Base-by-base conservation (phyloP, 2,888 invertebrate species). In the Hemithea aestivaria region DNA sequence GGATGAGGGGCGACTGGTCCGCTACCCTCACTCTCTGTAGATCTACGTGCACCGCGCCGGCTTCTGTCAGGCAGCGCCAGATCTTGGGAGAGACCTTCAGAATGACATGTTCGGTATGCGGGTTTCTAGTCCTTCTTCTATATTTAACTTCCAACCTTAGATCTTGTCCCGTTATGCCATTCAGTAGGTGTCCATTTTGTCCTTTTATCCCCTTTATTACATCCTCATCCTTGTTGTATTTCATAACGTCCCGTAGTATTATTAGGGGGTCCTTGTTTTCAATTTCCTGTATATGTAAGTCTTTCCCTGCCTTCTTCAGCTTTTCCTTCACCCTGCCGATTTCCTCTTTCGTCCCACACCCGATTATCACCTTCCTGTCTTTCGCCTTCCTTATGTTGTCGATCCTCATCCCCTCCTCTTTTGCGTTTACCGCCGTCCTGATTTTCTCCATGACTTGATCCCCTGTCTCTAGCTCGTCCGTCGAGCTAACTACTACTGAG, bases 1-100 rank as follows among this genome's bases (percentile, higher is more conserved):
- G 51, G 1, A 52, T 33, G 6, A 51, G 43, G 1, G 48, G 46
- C 0, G 50, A 41, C 10, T 48, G 45, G 29, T 53, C 53, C 0
- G 16, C 10, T 0, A 40, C 37, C 2, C 7, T n/a, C 2, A 37
- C 22, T 5, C 31, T 27, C 10, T 40, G 40, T 1, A 45, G 5
- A 20, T 44, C 44, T 0, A 43, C 20, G 4, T 38, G 31, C 1
- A 32, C 8, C 5, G 10, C 7, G 2, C 25, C 35, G 2, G 22
- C 23, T 5, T 27, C 2, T 10, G 10, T 26, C 7, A 27, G 10
- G 3, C 34, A 2, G 2, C 7, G 8, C 27, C 27, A 34, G 3
- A 34, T 4, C 2, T 4, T 7, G 2, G 32, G 32, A 11, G 32
- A 32, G n/a, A 9, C 20, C n/a, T 9, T 16, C n/a, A 8, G 8